phyloP scores from a whole-genome alignment of 2,888 invertebrate species.

The Alviniconcha strummeri region DNA sequence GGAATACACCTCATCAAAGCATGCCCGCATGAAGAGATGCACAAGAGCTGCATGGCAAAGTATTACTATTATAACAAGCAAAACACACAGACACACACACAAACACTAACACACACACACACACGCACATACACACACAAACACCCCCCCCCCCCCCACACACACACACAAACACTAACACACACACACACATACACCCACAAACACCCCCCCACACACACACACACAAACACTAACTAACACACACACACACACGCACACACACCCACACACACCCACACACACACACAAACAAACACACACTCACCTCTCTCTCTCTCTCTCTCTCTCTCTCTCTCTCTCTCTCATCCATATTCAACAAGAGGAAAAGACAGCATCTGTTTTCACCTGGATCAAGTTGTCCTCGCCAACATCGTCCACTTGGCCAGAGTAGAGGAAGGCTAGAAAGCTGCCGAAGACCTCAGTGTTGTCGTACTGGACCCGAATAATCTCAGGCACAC shows the following conservation, averaged over 20 bases:
- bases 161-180: neutral
- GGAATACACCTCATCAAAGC: no score
- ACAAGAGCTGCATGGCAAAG: neutral
- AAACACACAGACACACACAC: neutral
- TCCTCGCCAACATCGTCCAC: constrained; percentile 73
- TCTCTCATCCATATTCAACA: no score
- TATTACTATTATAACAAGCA: neutral
- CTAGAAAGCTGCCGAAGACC: constrained; percentile 78
- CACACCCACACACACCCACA: no score
- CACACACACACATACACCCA: no score
- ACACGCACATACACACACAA: no score
- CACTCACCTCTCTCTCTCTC: no score
- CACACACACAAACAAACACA: no score
- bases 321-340: no score
- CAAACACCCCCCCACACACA: neutral
- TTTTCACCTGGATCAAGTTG: constrained; percentile 75
- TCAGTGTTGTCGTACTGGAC: constrained; percentile 75
- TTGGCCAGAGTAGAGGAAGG: constrained; percentile 81
- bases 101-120: neutral
- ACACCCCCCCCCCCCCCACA: neutral
- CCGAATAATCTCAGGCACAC: constrained; percentile 25
- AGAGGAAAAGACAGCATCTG: no score
- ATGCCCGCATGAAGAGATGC: neutral
- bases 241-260: no score
- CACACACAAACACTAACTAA: neutral